Evolutionary conservation across 2,113 vertebrate species (phyloP), one percentile per base, ranked within the genome.

Genomic region (Ptilonorhynchus violaceus): DNA sequence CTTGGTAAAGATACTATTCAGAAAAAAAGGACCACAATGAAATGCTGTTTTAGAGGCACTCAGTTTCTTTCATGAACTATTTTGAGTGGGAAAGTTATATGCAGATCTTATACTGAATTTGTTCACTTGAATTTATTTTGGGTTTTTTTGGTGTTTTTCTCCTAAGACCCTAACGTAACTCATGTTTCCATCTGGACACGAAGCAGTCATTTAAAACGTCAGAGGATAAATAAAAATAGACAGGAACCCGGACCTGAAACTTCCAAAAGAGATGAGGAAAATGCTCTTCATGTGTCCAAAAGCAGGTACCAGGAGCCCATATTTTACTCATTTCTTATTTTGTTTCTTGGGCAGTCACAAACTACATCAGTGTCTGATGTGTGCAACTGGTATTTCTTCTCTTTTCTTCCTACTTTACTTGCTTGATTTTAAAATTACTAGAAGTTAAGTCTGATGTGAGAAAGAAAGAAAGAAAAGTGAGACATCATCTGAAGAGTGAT

Each of bases 151-250:
- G 9, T 58, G 24, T 41, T 79, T 20, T 19, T 55, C 27, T 66
- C 55, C 55, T 60, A 83, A 99, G 98, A 96, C 33, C 17, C 58
- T 31, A 95, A 92, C 8, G 55, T 92, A 33, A 72, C 66, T 56
- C 53, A 94, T 9, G 78, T 93, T 95, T 64, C 93, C 27, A 41
- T 94, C 81, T 91, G 94, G 85, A 95, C 88, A 41, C 96, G 97
- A 93, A 95, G 95, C 64, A 93, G 96, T 88, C 52, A 97, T 50
- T 91, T 98, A 30, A 99, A 97, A 85, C 97, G 97, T 53, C 97
- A 97, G 44, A 98, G 95, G 86, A 87, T 96, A 68, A 97, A 95
- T 47, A 98, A 63, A 84, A 75, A 11, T 20, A 92, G 77, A 64
- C 93, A 87, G 53, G 94, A 97, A 83, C 74, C 93, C 80, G 94